Evolutionary conservation across 2,113 vertebrate genomes (phyloP).

Genomic region (Melanerpes formicivorus): DNA sequence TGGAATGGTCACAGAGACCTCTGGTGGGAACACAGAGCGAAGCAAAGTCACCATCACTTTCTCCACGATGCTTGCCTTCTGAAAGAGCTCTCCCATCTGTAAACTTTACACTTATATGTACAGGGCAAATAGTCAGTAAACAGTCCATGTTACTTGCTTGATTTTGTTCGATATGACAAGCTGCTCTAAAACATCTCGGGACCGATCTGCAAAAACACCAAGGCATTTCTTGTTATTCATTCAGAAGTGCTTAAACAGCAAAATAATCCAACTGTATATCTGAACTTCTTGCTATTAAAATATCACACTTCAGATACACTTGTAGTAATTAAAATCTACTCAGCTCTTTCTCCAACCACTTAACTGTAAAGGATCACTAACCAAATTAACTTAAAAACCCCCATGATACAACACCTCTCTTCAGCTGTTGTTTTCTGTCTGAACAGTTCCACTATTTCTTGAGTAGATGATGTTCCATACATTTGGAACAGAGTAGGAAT

Average conservation of each 20-base stretch:
- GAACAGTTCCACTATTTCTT: not conserved
- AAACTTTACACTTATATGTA: not conserved
- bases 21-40: slow-evolving; percentile 9
- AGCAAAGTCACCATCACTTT: not conserved
- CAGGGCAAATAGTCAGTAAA: slow-evolving; percentile 73
- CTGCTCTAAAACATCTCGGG: slow-evolving; percentile 81
- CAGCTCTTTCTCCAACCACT: not conserved
- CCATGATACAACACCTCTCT: not conserved
- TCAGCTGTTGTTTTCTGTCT: not conserved
- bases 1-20: not conserved
- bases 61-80: not conserved
- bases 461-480: not conserved
- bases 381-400: not conserved
- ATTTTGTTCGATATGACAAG: slow-evolving; percentile 81
- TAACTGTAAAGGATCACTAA: not conserved
- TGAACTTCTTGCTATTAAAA: not conserved
- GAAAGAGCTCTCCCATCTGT: not conserved
- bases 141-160: slow-evolving; percentile 87
- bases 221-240: slow-evolving; percentile 9
- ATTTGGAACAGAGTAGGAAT: not conserved
- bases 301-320: not conserved
- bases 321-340: not conserved
- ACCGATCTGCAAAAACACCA: slow-evolving; percentile 76
- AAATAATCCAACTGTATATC: not conserved
- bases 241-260: not conserved